These are phyloP conservation scores for Theretra japonica DNA, from an alignment of 2,888 invertebrate genomes.

Conservation along the genomic window DNA sequence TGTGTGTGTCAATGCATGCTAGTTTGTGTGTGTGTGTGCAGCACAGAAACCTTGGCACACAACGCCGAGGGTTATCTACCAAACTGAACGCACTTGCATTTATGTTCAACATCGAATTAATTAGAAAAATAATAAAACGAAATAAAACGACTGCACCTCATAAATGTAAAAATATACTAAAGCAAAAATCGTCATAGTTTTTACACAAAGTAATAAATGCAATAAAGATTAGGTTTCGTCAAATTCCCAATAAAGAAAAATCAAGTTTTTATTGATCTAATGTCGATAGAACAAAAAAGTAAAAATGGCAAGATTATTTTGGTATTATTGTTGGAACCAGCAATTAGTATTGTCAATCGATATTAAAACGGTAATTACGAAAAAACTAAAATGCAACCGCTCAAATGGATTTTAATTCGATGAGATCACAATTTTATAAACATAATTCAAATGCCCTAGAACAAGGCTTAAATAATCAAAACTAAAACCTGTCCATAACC, in stretches of 20 bases:
- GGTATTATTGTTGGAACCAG: too few species aligned
- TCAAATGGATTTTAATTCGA: background rate
- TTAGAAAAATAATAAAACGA: background rate
- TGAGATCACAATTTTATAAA: background rate
- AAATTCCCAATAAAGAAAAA: too few species aligned
- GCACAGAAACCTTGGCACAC: constrained; percentile 27
- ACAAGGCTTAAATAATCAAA: constrained; percentile 1
- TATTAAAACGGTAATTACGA: background rate
- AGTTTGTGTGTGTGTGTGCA: constrained; percentile 8
- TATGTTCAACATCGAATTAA: background rate
- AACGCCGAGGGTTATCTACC: constrained; percentile 24
- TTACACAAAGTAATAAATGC: too few species aligned
- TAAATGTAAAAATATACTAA: too few species aligned
- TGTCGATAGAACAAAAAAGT: too few species aligned
- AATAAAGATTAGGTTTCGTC: too few species aligned
- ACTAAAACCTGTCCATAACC: constrained; percentile 20
- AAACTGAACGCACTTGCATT: constrained; percentile 7
- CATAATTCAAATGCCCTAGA: constrained; percentile 1
- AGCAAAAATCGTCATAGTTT: too few species aligned
- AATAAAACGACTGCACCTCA: too few species aligned
- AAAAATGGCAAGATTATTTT: too few species aligned
- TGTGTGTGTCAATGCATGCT: too few species aligned
- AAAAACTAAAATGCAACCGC: background rate
- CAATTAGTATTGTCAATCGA: too few species aligned
- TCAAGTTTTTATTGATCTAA: too few species aligned